Evolutionary conservation across 2,797 vertebrate genomes (phyloP).

Genomic region (Toxotes lorentzi): DNA sequence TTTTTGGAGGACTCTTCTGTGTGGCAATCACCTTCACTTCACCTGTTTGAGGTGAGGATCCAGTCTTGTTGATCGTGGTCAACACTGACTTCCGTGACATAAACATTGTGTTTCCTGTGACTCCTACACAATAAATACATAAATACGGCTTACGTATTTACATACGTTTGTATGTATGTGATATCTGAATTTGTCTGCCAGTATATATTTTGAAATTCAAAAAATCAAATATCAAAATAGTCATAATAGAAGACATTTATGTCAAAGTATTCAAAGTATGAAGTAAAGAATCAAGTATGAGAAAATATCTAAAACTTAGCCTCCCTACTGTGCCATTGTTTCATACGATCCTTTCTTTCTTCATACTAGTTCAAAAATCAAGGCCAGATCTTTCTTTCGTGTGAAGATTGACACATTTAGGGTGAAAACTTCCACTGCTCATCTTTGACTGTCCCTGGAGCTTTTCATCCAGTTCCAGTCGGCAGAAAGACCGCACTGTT

Average conservation of each 20-base stretch:
- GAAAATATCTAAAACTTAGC: not conserved
- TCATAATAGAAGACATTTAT: too few species aligned
- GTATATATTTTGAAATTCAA: not conserved
- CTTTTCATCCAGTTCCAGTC: conserved; percentile 23
- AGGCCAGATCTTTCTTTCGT: conserved; percentile 21
- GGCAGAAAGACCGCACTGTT: conserved; percentile 9
- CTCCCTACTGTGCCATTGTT: not conserved
- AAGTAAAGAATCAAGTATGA: not conserved
- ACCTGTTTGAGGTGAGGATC: conserved; percentile 20
- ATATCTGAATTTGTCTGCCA: not conserved
- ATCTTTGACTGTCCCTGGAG: conserved; percentile 30
- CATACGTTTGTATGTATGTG: too few species aligned
- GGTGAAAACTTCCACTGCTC: not conserved
- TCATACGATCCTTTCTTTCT: not conserved
- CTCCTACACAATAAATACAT: too few species aligned
- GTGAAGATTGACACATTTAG: conserved; percentile 21
- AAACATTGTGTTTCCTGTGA: too few species aligned
- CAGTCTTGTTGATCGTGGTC: not conserved
- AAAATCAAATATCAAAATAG: not conserved
- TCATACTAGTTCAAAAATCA: not conserved
- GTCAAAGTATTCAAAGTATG: too few species aligned
- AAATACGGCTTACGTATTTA: too few species aligned
- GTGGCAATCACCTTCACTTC: conserved; percentile 5
- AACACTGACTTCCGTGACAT: too few species aligned
- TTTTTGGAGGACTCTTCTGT: conserved; percentile 10